Percentiles rank a stretch among this genome's conserved stretches.
phyloP scores from a whole-genome alignment of 1,140 invertebrate species.

The Lepidurus packardi region DNA sequence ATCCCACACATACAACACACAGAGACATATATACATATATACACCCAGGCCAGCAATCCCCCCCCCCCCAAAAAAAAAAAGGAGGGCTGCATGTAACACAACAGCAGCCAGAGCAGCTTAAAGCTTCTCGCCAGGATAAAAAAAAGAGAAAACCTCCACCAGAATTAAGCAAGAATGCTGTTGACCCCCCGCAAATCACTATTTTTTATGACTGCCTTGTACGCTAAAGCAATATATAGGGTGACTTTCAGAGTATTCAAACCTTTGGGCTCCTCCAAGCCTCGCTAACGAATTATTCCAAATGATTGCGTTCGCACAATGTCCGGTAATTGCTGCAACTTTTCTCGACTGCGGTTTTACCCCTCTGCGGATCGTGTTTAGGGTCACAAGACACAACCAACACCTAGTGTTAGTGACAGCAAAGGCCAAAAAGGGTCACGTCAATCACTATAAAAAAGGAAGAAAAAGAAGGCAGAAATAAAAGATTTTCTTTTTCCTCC shows the following conservation, averaged over 20 bases:
- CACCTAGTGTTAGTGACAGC: background rate
- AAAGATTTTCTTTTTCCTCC: background rate
- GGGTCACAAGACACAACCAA: background rate
- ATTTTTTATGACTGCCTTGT: background rate
- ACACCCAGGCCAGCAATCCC: background rate
- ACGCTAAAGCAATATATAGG: background rate
- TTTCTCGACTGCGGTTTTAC: background rate
- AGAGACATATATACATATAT: background rate
- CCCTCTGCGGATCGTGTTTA: background rate
- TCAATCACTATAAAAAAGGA: background rate
- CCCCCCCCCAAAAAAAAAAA: background rate
- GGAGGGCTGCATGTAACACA: background rate
- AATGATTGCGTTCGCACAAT: background rate
- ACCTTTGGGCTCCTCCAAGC: background rate
- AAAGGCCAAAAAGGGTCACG: background rate
- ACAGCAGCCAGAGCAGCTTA: background rate
- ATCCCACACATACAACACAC: constrained; percentile 6
- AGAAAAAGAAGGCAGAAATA: background rate
- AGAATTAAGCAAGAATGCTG: background rate
- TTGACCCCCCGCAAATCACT: constrained; percentile 19
- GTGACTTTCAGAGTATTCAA: background rate
- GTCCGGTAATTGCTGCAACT: background rate
- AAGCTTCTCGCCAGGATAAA: background rate
- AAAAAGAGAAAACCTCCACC: background rate
- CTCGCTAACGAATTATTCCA: background rate